A percentile compares a stretch with the other conserved stretches of the same genome.
Conservation (phyloP, 2,797 vertebrate species). For the Halcyon leucocephala region DNA sequence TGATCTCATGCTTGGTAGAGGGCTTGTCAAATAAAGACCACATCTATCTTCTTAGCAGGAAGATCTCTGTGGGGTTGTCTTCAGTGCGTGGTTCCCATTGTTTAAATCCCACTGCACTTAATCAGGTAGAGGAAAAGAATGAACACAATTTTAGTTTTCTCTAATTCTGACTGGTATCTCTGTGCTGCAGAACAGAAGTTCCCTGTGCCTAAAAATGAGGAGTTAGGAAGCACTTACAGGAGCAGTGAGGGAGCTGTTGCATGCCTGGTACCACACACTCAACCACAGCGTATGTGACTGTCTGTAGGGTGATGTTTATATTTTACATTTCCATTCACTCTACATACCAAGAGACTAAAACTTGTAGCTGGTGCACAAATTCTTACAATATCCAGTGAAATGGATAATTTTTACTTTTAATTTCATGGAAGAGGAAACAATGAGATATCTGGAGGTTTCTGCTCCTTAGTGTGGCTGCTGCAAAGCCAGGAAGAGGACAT, state of each 20-base stretch:
- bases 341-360: not conserved
- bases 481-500: not conserved
- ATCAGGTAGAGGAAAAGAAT: not conserved
- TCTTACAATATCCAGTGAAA: not conserved
- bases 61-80: not conserved
- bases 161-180: not conserved
- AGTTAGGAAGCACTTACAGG: not conserved
- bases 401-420: not conserved
- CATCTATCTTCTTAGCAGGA: not conserved
- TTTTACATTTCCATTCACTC: not conserved
- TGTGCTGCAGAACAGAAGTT: not conserved
- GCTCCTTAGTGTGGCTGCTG: not conserved
- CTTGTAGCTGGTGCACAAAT: not conserved
- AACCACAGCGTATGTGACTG: not conserved
- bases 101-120: not conserved
- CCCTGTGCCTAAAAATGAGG: not conserved
- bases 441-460: not conserved
- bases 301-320: not conserved
- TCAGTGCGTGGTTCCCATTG: not conserved
- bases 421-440: not conserved
- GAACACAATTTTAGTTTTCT: not conserved
- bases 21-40: not conserved
- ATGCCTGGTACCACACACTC: not conserved
- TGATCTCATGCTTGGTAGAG: conserved; percentile 3
- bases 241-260: not conserved